These are phyloP conservation scores for Pogonocichla stellata DNA, from an alignment of 2,113 vertebrate species.

Conservation along the genomic window DNA sequence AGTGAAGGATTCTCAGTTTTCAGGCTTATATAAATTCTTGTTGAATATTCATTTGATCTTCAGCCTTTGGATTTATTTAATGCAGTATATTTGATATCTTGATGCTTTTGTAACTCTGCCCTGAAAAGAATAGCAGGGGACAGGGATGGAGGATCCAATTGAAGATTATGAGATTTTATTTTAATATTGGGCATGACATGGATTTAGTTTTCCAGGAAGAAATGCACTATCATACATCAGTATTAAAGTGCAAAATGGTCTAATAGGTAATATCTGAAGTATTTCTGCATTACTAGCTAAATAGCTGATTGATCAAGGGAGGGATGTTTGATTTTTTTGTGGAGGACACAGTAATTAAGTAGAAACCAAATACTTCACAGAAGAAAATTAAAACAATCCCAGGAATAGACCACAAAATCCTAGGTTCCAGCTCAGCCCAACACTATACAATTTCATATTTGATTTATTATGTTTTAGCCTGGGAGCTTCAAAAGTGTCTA, in stretches of 20 bases:
- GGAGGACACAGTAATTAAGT: constrained; percentile 2
- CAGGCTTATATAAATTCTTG: neutral
- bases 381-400: neutral
- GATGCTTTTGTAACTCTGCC: neutral
- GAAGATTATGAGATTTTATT: neutral
- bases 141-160: neutral
- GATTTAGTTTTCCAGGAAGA: neutral
- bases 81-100: neutral
- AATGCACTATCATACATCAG: neutral
- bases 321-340: constrained; percentile 18
- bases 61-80: neutral
- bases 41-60: constrained; percentile 2
- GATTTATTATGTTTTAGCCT: constrained; percentile 51
- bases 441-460: constrained; percentile 24
- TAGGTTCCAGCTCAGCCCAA: neutral
- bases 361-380: constrained; percentile 45
- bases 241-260: neutral
- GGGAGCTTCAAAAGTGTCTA: constrained; percentile 45
- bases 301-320: constrained; percentile 27
- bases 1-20: neutral
- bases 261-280: neutral
- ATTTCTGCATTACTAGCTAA: neutral
- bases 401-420: neutral
- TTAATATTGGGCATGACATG: neutral
- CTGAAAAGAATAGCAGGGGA: neutral